Conservation (phyloP, 2,888 invertebrate genomes). For the Caenorhabditis panamensis region DNA sequence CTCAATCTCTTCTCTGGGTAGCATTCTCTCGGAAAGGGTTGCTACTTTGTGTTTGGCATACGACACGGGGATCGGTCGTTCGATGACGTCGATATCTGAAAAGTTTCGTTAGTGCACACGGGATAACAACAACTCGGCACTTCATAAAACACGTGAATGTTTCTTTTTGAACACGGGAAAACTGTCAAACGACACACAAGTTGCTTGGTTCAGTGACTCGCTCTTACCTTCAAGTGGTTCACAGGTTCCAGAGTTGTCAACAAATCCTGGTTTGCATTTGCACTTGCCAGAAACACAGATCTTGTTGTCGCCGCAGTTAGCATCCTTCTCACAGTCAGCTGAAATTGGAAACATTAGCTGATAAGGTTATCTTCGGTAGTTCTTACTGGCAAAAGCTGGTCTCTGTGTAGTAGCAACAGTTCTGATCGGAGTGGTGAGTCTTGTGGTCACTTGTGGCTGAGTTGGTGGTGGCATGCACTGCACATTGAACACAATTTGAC, state of each 20-base stretch:
- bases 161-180: constrained; percentile 7
- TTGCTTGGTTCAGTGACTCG: constrained; percentile 29
- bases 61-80: constrained; percentile 69
- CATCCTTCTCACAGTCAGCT: constrained; percentile 71
- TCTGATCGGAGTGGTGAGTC: constrained; percentile 37
- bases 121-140: constrained; percentile 50
- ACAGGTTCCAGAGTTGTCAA: constrained; percentile 72
- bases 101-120: constrained; percentile 64
- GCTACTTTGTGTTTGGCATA: constrained; percentile 70
- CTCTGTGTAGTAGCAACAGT: constrained; percentile 35
- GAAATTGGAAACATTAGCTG: too few species aligned
- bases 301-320: constrained; percentile 69
- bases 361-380: too few species aligned
- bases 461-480: constrained; percentile 70
- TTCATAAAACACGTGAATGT: constrained; percentile 50
- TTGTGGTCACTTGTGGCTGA: constrained; percentile 39
- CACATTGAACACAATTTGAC: constrained; percentile 69
- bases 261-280: constrained; percentile 74
- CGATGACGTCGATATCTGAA: constrained; percentile 70
- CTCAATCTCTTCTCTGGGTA: constrained; percentile 60
- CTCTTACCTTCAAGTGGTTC: constrained; percentile 72
- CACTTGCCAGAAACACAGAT: constrained; percentile 75
- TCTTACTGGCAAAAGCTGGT: constrained; percentile 44
- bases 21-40: constrained; percentile 58
- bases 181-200: constrained; percentile 41